Evolutionary conservation across 2,797 vertebrate species (phyloP), one percentile per base, ranked within the genome.

Genomic region (Caiman crocodilus): DNA sequence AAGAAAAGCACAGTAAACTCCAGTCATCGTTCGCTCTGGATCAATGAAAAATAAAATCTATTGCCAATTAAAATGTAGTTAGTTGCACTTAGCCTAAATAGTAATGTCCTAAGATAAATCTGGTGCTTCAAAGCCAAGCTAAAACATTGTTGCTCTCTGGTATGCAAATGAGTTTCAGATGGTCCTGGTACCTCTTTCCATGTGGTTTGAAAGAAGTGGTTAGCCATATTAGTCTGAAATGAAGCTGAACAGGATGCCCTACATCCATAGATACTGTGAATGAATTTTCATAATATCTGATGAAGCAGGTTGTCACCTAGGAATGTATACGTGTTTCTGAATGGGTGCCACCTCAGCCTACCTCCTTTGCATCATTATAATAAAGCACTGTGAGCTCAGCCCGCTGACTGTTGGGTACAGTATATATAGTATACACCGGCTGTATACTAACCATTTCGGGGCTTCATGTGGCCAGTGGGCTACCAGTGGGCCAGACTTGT

Each of bases 111-210:
- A 92, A 95, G 92, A 95, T 94, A 94, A 95, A 94, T 80, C 92
- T 97, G 96, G 94, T 95, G 84, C 88, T 93, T 78, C 76, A 93
- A 94, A 96, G 94, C 95, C 95, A 96, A 96, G 92, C 96, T 92
- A 96, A 95, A 96, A 93, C 86, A 85, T 90, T 94, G 82, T 90
- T 35, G 90, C 82, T 80, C 94, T 85, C 88, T 88, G 84, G 94
- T 88, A 91, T 85, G 82, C 80, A 95, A 92, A 93, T 94, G 92
- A 88, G 89, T 85, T 30, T 85, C 92, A 94, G 90, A 92, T 92
- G 90, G 92, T 91, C 35, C 5, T 35, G 35, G 35, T 35, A 35
- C 35, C 35, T 35, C 35, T 35, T 35, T 35, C 35, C 35, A 35
- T 35, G 35, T 35, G 35, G 5, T 35, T 35, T 35, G 35, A 35